Percentiles rank a stretch among this genome's conserved stretches.
These are phyloP conservation scores for Sipunculus nudus DNA, from an alignment of 2,888 invertebrate genomes.

Conservation along the genomic window DNA sequence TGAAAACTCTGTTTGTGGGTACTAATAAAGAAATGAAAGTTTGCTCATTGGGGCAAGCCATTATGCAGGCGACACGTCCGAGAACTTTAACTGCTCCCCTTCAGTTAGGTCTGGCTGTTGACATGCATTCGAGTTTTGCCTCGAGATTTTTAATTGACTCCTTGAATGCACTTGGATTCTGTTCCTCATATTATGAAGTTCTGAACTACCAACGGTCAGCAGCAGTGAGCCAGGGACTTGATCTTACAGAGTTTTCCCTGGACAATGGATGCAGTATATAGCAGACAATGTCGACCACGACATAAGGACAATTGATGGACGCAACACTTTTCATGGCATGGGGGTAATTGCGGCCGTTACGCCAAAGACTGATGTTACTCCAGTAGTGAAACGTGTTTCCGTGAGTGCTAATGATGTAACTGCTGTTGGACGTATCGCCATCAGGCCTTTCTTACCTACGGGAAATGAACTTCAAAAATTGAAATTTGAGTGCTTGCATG, in stretches of 20 bases:
- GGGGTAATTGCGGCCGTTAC: slow-evolving; percentile 8
- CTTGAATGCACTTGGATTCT: slow-evolving; percentile 39
- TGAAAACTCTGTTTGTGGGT: slow-evolving; percentile 18
- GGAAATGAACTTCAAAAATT: no score
- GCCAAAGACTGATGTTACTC: no score
- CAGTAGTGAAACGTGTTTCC: no score
- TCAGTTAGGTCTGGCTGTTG: slow-evolving; percentile 41
- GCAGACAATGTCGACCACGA: slow-evolving; percentile 31
- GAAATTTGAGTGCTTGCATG: no score
- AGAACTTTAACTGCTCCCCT: slow-evolving; percentile 36
- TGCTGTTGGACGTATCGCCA: no score
- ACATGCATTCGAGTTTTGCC: slow-evolving; percentile 42
- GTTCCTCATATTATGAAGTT: slow-evolving; percentile 34
- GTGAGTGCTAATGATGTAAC: no score
- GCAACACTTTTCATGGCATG: slow-evolving; percentile 20
- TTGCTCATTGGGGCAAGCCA: slow-evolving; percentile 40
- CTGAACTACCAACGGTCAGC: no score
- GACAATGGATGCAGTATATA: no score
- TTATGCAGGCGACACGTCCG: slow-evolving; percentile 40
- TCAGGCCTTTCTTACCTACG: no score
- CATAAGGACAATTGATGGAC: slow-evolving; percentile 16
- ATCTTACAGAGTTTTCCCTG: no score
- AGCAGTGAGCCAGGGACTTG: no score
- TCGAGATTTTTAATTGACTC: slow-evolving; percentile 44
- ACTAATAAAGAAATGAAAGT: slow-evolving; percentile 22